These are phyloP conservation scores for Daphoenositta chrysoptera DNA, from an alignment of 2,113 vertebrate species.

Conservation along the genomic window DNA sequence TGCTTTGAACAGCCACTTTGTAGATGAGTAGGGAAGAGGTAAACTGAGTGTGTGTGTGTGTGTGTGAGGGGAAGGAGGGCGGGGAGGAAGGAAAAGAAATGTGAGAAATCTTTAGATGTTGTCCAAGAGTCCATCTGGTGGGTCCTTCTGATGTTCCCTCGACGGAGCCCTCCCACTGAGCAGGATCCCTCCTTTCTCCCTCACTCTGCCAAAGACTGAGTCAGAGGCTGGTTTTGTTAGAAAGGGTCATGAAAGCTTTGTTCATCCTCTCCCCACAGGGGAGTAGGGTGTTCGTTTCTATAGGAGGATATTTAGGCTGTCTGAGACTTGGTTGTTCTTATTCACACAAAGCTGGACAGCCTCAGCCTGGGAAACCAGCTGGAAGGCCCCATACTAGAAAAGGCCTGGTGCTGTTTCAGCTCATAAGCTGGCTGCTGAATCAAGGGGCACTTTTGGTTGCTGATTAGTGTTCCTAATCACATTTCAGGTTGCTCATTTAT, in stretches of 20 bases:
- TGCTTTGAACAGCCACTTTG: constrained; percentile 22
- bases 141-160: constrained; percentile 45
- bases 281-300: not conserved
- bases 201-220: constrained; percentile 22
- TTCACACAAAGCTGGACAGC: not conserved
- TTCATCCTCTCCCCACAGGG: not conserved
- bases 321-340: not conserved
- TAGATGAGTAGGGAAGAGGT: constrained; percentile 20
- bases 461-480: not conserved
- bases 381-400: not conserved
- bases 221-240: constrained; percentile 28
- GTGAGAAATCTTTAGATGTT: constrained; percentile 62
- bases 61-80: not conserved
- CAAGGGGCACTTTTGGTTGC: not conserved
- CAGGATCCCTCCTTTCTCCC: constrained; percentile 41
- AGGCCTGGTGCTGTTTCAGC: not conserved
- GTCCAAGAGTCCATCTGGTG: constrained; percentile 55
- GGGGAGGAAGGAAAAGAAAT: constrained; percentile 63
- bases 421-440: not conserved
- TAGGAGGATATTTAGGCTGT: not conserved
- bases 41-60: not conserved
- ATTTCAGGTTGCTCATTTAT: not conserved
- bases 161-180: constrained; percentile 17
- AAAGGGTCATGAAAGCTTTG: constrained; percentile 19
- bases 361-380: not conserved